A percentile compares a stretch with the other conserved stretches of the same genome.
phyloP scores from a whole-genome alignment of 2,797 vertebrate genomes.

The Ara ararauna region DNA sequence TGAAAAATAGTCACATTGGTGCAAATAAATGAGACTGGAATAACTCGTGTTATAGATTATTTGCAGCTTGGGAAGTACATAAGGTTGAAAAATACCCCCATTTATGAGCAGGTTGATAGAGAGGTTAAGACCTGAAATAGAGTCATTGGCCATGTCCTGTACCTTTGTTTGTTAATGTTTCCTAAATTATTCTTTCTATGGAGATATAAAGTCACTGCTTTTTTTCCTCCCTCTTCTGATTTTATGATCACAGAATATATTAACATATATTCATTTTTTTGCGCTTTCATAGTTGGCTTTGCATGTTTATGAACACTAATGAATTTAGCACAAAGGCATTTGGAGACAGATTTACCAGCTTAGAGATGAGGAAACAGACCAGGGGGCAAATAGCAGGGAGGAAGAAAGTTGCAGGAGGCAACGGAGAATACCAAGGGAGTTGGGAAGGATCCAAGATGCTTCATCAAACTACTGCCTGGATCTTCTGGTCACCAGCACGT shows the following conservation, averaged over 20 bases:
- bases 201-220: slow-evolving; percentile 39
- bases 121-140: slow-evolving; percentile 20
- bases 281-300: neutral
- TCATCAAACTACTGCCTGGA: neutral
- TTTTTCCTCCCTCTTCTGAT: slow-evolving; percentile 25
- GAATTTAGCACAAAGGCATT: neutral
- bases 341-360: neutral
- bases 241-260: slow-evolving; percentile 25
- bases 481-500: fast-evolving
- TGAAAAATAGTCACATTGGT: neutral
- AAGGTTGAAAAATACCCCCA: slow-evolving; percentile 2
- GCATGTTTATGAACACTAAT: neutral
- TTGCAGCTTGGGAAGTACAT: slow-evolving; percentile 24
- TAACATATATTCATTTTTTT: slow-evolving; percentile 34
- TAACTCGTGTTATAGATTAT: neutral
- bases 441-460: neutral
- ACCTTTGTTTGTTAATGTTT: slow-evolving; percentile 37
- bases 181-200: slow-evolving; percentile 29
- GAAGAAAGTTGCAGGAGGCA: neutral
- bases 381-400: neutral
- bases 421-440: neutral
- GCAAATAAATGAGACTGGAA: slow-evolving; percentile 29
- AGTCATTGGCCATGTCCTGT: neutral
- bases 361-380: neutral
- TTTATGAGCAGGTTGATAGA: neutral